Base-by-base conservation (phyloP, 2,888 invertebrate genomes). In the Volucella inanis region DNA sequence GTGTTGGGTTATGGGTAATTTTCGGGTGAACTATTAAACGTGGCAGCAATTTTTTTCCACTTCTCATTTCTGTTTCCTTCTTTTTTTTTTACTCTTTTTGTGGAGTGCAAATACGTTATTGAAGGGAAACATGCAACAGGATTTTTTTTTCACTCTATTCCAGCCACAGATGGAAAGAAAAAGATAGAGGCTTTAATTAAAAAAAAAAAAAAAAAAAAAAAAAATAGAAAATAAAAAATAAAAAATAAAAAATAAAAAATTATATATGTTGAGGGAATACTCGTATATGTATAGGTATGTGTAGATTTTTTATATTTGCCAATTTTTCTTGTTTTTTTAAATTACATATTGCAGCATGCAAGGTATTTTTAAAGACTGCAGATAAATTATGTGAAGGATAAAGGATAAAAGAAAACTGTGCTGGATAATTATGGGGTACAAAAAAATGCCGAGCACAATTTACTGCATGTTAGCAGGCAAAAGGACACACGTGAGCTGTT, bases 61-160 rank as follows among this genome's bases (percentile, higher is more conserved):
- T 74, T 76, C 59, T 67, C 54, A 49, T 31, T 74, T 74, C 52
- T 61, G 31, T 54, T 61, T 41, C 52, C 18, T 22, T 22, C 18
- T 22, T 22, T 22, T 22, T 22, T 2, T 22, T 22, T 22, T 22
- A 2, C 18, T 47, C 31, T n/a, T 45, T 70, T 41, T 15, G 18
- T n/a, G 11, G 47, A 70, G 79, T 71, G 71, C 80, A 80, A 71
- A 81, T 75, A 68, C 59, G 50, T 80, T 85, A 85, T 85, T 81
- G 85, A 81, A 47, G 81, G 57, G 62, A 77, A 72, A 85, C 85
- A 85, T 85, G 85, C 85, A 85, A 85, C 76, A 85, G 76, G 61
- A 70, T 50, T 80, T 80, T 75, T n/a, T 61, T 47, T 31, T 31
- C 31, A 31, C 65, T 59, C 10, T 22, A 31, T 54, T 55, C 31